Base-by-base conservation (phyloP, 1,140 invertebrate genomes). In the Zaprionus kolodkinae region DNA sequence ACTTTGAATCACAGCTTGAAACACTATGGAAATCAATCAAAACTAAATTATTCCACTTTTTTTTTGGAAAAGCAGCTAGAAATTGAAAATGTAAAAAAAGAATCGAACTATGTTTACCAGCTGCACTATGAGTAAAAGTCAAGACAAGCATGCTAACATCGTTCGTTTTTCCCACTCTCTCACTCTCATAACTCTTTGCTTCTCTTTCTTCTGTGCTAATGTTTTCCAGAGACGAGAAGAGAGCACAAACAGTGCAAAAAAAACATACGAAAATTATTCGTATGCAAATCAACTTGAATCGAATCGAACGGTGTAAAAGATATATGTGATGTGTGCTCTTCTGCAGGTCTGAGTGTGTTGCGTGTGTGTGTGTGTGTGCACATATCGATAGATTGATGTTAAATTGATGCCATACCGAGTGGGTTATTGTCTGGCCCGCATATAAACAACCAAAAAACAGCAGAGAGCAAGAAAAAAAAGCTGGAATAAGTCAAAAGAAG, bases 401-500 rank as follows among this genome's bases (percentile, higher is more conserved):
- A 88, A 88, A 88, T 89, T 88, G 84, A 89, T 88, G 85, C 78
- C 62, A 74, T 69, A 75, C 77, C 63, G 84, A 88, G 84, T 70
- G 85, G 84, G 84, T 87, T 87, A 87, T 84, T 87, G 84, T 87
- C 84, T 87, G 84, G 80, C 84, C 84, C 77, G 84, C 84, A 87
- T 87, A 87, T 88, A 87, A 87, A 88, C 80, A 88, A 78, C 38
- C 52, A 59, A 68, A 70, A 70, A 65, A 54, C 55, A 55, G 45
- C 17, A 72, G 61, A 72, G 61, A 65, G 61, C 68, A 59, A 50
- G 57, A 78, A 45, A 40, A 72, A 61, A 15, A 43, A 63, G 71
- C n/a, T 64, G 35, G 66, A 69, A 27, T 12, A 71, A 79, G 36
- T 64, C 62, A 76, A 66, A 76, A 57, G n/a, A 62, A 57, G 75